These are phyloP conservation scores for Apteryx mantelli DNA, from an alignment of 2,113 vertebrate genomes.

Conservation along the genomic window DNA sequence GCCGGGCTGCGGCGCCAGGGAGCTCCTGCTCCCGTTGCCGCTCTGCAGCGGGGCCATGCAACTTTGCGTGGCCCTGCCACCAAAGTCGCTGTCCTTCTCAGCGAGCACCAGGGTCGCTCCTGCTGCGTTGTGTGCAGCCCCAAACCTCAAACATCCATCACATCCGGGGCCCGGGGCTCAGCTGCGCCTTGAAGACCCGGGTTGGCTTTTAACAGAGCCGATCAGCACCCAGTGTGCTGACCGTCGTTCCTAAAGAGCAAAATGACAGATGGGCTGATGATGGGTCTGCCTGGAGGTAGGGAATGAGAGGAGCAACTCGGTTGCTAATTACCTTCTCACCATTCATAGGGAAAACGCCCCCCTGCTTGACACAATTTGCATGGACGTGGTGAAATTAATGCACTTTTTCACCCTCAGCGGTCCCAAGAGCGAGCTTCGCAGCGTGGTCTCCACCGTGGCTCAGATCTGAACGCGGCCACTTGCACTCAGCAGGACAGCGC, in stretches of 20 bases:
- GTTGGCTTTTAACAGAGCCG: conserved; percentile 30
- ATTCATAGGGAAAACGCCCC: background rate
- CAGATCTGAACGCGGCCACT: background rate
- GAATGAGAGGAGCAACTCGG: background rate
- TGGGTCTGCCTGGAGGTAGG: background rate
- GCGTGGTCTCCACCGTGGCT: background rate
- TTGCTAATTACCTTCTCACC: conserved; percentile 38
- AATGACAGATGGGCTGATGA: conserved; percentile 57
- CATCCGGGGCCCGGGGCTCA: background rate
- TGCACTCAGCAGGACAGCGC: background rate
- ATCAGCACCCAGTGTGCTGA: conserved; percentile 20
- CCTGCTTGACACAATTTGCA: background rate
- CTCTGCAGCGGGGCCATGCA: conserved; percentile 2
- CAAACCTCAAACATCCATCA: conserved; percentile 28
- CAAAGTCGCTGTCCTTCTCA: background rate
- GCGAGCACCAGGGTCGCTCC: background rate
- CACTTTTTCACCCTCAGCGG: conserved; percentile 4
- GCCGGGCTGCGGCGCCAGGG: background rate
- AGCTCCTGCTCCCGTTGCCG: background rate
- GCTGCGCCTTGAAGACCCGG: conserved; percentile 25
- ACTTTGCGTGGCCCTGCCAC: background rate
- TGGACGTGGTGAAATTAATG: background rate
- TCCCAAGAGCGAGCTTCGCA: background rate
- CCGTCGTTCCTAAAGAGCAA: conserved; percentile 45
- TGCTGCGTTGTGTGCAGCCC: conserved; percentile 15